phyloP scores from a whole-genome alignment of 2,797 vertebrate genomes.

The Molossus molossus region DNA sequence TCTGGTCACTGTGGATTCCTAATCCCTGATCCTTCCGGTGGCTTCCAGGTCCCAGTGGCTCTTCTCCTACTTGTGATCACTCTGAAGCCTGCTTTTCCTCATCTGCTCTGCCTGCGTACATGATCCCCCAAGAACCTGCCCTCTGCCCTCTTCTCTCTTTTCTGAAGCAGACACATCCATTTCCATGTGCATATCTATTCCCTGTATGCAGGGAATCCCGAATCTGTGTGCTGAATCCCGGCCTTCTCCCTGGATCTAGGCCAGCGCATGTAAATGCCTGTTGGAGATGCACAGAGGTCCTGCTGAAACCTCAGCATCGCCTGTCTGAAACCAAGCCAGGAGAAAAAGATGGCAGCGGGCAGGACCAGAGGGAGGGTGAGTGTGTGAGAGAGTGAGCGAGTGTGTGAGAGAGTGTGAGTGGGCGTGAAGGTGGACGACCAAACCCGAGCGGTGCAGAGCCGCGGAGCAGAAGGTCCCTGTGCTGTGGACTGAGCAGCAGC shows the following conservation, averaged over 20 bases:
- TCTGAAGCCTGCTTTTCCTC: not conserved
- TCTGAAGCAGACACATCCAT: not conserved
- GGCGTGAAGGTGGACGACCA: no score
- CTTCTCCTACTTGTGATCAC: not conserved
- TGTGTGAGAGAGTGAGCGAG: no score
- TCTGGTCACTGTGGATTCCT: not conserved
- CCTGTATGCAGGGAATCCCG: not conserved
- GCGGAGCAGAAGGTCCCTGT: no score
- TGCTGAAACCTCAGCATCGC: not conserved
- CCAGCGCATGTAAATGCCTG: not conserved
- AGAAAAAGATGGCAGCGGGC: no score
- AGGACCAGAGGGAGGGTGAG: no score
- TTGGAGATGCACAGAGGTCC: not conserved
- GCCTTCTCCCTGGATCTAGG: not conserved
- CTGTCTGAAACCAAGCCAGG: not conserved
- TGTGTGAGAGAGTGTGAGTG: no score
- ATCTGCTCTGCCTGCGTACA: not conserved
- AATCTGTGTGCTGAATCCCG: not conserved
- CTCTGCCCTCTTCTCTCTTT: not conserved
- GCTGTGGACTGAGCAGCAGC: no score
- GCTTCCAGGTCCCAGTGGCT: not conserved
- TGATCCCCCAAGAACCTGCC: fast-evolving
- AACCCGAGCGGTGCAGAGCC: no score
- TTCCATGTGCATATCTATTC: not conserved
- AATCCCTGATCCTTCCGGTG: not conserved